These are phyloP conservation scores for Champsocephalus gunnari DNA, from an alignment of 2,797 vertebrate genomes.

Conservation along the genomic window DNA sequence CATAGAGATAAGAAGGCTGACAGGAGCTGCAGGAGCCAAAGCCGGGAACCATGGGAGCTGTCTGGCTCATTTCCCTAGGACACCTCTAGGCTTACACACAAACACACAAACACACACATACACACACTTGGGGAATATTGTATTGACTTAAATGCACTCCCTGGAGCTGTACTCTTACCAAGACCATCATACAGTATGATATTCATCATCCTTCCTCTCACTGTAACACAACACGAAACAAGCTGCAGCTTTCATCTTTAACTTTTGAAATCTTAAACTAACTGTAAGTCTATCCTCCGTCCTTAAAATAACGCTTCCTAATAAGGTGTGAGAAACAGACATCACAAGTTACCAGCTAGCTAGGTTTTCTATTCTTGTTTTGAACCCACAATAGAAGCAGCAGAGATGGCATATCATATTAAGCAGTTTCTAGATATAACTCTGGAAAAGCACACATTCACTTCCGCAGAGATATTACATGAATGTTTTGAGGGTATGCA, in stretches of 20 bases:
- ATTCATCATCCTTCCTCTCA: conserved; percentile 5
- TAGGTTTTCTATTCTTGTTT: conserved; percentile 54
- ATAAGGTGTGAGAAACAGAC: conserved; percentile 47
- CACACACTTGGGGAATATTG: conserved; percentile 29
- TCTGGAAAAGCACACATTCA: background rate
- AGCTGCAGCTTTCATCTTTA: conserved; percentile 7
- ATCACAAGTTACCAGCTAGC: conserved; percentile 42
- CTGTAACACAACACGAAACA: background rate
- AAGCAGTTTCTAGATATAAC: background rate
- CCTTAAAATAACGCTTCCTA: conserved; percentile 55
- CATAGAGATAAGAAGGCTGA: conserved; percentile 72
- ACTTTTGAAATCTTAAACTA: background rate
- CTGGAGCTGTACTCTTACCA: conserved; percentile 8
- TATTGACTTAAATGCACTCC: conserved; percentile 40
- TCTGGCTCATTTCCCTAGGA: conserved; percentile 66
- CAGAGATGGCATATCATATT: background rate
- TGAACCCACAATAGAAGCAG: conserved; percentile 49
- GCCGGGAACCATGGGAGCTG: conserved; percentile 67
- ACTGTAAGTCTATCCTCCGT: conserved; percentile 27
- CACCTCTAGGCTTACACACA: conserved; percentile 47
- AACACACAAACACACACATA: conserved; percentile 9
- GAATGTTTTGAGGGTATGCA: background rate
- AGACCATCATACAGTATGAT: background rate
- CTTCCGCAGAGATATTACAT: background rate
- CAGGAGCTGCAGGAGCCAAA: conserved; percentile 72